A percentile compares a stretch with the other conserved stretches of the same genome.
Evolutionary conservation across 2,113 vertebrate genomes (phyloP).

Genomic region (Lipotes vexillifer): DNA sequence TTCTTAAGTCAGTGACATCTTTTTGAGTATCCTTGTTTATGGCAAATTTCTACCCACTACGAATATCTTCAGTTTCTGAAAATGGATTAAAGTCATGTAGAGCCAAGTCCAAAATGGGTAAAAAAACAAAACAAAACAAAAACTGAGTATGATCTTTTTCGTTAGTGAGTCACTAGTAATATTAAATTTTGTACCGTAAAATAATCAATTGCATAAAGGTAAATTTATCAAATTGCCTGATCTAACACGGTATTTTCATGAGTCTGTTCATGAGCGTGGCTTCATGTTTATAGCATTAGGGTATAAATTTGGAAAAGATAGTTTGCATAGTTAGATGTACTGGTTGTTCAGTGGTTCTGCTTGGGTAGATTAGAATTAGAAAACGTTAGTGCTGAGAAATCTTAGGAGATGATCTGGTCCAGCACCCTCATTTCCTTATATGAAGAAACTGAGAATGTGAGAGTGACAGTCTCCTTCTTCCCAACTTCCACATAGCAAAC

Average conservation of each 20-base stretch:
- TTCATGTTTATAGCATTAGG: background rate
- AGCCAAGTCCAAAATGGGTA: background rate
- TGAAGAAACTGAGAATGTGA: background rate
- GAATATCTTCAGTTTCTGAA: constrained; percentile 24
- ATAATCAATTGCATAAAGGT: background rate
- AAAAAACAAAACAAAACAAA: background rate
- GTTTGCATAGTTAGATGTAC: background rate
- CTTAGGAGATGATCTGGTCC: background rate
- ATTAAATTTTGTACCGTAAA: background rate
- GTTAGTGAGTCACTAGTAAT: background rate
- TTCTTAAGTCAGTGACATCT: background rate
- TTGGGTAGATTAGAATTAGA: background rate
- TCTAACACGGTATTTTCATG: background rate
- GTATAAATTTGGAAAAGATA: background rate
- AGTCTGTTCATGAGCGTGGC: background rate
- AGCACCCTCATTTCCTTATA: background rate
- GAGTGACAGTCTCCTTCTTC: background rate
- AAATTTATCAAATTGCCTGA: background rate
- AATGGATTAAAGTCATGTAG: background rate
- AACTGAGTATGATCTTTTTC: background rate
- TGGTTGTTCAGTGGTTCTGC: background rate
- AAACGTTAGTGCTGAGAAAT: background rate
- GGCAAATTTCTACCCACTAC: background rate
- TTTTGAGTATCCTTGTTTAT: background rate
- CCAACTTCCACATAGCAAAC: background rate